Evolutionary conservation across 2,888 invertebrate species (phyloP), one percentile per base, ranked within the genome.

Genomic region (Saturnia japonica): DNA sequence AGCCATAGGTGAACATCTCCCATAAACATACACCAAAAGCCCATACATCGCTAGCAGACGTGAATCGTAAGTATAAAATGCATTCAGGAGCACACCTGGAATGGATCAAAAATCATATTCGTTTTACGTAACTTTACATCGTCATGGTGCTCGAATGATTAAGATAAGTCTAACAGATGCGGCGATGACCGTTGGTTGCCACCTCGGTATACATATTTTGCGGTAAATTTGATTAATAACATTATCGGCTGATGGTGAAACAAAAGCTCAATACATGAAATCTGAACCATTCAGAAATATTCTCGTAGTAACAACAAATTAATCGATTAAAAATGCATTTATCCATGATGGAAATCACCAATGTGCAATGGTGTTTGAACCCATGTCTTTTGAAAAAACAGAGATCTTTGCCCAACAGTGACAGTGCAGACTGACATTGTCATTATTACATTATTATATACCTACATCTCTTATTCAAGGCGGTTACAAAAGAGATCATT

Each of bases 1-100:
- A 98, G 0, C 99, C 99, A 85, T 99, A 99, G 0, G 98, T 98
- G 88, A 99, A 99, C 98, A 99, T 98, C 90, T 99, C 99, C 99
- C 99, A 99, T 0, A 99, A 94, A n/a, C 99, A 98, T 0, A 99
- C 98, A 4, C 98, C 99, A 87, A 97, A 99, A 0, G 99, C 98
- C 99, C 99, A 99, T 0, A 99, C 98, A 86, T 99, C 99, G 71
- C 98, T 98, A 9, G 99, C 97, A 11, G 98, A 98, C 1, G 99
- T 99, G 88, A 99, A 99, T 72, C 98, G 96, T 73, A 99, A 94
- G 88, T 97, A 99, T 77, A 98, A 97, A 79, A 99, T 99, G 87
- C 98, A 99, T 91, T 99, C 99, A 0, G 99, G 99, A 0, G 99
- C 99, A 94, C 99, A 99, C 97, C 97, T 73, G 4, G 11, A 51